phyloP scores from a whole-genome alignment of 2,797 vertebrate genomes.

The Sebastes matsubarae region DNA sequence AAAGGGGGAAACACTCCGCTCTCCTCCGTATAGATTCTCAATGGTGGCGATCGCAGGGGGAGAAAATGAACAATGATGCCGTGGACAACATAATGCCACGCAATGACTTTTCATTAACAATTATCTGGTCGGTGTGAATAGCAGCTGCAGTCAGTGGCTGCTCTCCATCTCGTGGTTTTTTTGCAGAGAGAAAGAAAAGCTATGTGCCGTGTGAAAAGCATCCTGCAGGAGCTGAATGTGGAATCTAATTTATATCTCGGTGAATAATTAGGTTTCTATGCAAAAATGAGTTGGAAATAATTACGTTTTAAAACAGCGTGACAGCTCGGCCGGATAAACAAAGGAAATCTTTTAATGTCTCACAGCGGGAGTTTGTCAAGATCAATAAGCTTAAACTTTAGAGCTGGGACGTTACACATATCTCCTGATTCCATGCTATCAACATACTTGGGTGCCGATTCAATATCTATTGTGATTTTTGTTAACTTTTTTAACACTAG shows the following conservation, averaged over 20 bases:
- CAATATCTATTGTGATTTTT: too few relatives aligned
- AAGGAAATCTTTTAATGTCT: conserved; percentile 47
- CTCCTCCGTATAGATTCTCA: conserved; percentile 96
- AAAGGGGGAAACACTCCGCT: conserved; percentile 91
- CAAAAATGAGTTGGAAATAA: conserved; percentile 81
- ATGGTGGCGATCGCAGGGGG: conserved; percentile 86
- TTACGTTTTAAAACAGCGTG: conserved; percentile 66
- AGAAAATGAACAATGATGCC: conserved; percentile 98
- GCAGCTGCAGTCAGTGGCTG: conserved; percentile 94
- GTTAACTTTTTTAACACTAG: too few relatives aligned
- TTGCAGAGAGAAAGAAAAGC: conserved; percentile 77
- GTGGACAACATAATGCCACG: conserved; percentile 97
- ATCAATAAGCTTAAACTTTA: conserved; percentile 26
- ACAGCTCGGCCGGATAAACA: conserved; percentile 60
- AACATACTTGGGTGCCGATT: fast-evolving
- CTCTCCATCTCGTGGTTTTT: conserved; percentile 91
- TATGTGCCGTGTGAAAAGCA: conserved; percentile 57
- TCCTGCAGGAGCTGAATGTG: conserved; percentile 77
- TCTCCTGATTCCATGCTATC: too few relatives aligned
- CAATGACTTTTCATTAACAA: conserved; percentile 99
- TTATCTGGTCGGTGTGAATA: conserved; percentile 99
- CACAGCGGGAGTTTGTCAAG: conserved; percentile 39
- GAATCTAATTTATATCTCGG: conserved; percentile 84
- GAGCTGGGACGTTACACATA: too few relatives aligned
- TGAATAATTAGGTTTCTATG: conserved; percentile 87